Percentiles rank a stretch among this genome's conserved stretches.
Conservation (phyloP, 2,797 vertebrate genomes). For the Coregonus suidteri region DNA sequence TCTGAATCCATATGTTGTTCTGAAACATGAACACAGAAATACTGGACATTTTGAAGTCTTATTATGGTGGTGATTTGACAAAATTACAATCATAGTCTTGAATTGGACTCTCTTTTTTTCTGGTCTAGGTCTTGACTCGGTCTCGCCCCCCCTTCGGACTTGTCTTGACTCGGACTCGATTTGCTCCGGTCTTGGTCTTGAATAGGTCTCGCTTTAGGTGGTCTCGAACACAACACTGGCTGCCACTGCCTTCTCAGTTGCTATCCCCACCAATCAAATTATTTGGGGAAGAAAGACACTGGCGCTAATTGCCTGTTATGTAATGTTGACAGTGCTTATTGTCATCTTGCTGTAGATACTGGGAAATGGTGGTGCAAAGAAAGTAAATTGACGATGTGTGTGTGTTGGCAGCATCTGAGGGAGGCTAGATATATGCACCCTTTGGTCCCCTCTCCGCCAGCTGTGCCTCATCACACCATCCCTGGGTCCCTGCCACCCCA, state of each 20-base stretch:
- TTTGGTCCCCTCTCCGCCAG: constrained; percentile 3
- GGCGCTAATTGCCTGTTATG: constrained; percentile 36
- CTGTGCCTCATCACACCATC: constrained; percentile 15
- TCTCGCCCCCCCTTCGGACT: no score
- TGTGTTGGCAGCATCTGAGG: background rate
- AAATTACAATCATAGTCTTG: no score
- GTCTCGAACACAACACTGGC: no score
- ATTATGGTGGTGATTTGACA: no score
- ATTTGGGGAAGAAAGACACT: constrained; percentile 11
- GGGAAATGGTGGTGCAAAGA: background rate
- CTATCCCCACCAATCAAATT: constrained; percentile 12
- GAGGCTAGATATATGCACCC: background rate
- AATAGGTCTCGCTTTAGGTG: no score
- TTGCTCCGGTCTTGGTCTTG: no score
- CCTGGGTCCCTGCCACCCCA: background rate
- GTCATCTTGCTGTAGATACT: background rate
- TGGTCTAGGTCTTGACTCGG: no score
- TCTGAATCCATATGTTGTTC: no score
- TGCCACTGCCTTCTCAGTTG: constrained; percentile 1
- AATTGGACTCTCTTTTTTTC: no score
- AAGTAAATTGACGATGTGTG: background rate
- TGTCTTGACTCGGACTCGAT: no score
- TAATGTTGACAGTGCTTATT: constrained; percentile 12
- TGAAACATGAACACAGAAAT: no score
- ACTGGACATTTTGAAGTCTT: no score